These are phyloP conservation scores for Rhopilema esculentum DNA, from an alignment of 30 jellyfish, hydroid and myxozoan genomes.

Conservation along the genomic window DNA sequence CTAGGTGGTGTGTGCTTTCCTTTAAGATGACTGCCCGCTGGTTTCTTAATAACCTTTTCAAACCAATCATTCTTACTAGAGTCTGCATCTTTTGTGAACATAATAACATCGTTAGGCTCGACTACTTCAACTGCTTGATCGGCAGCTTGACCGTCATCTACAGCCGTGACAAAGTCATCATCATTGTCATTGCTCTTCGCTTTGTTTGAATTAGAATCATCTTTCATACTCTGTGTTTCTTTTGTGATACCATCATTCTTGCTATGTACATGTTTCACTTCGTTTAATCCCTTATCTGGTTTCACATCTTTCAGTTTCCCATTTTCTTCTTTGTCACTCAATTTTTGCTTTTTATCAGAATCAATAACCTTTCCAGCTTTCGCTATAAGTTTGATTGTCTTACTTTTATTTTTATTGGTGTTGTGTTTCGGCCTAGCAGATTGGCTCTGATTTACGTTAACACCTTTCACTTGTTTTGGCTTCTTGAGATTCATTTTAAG, in stretches of 20 bases:
- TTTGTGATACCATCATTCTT: too few species aligned
- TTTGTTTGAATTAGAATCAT: neutral
- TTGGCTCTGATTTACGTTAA: neutral
- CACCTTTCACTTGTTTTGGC: neutral
- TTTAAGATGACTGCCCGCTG: neutral
- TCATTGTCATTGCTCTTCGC: slow-evolving; percentile 9
- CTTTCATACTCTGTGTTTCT: neutral
- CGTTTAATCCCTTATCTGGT: neutral
- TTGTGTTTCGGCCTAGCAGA: neutral
- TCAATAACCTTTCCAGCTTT: neutral
- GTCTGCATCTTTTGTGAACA: slow-evolving; percentile 60
- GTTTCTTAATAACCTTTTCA: slow-evolving; percentile 43
- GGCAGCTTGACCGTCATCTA: slow-evolving; percentile 17
- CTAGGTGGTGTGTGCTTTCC: neutral
- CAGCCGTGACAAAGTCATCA: slow-evolving; percentile 16
- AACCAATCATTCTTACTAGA: slow-evolving; percentile 80
- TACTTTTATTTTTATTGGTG: neutral
- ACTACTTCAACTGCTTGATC: slow-evolving; percentile 74
- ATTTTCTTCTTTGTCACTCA: neutral
- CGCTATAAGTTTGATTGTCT: neutral
- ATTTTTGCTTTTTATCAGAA: neutral
- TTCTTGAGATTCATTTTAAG: neutral
- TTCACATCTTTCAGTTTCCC: neutral
- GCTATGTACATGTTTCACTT: neutral
- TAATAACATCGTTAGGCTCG: slow-evolving; percentile 65